Evolutionary conservation across 2,113 vertebrate genomes (phyloP).

Genomic region (Dissostichus mawsoni): DNA sequence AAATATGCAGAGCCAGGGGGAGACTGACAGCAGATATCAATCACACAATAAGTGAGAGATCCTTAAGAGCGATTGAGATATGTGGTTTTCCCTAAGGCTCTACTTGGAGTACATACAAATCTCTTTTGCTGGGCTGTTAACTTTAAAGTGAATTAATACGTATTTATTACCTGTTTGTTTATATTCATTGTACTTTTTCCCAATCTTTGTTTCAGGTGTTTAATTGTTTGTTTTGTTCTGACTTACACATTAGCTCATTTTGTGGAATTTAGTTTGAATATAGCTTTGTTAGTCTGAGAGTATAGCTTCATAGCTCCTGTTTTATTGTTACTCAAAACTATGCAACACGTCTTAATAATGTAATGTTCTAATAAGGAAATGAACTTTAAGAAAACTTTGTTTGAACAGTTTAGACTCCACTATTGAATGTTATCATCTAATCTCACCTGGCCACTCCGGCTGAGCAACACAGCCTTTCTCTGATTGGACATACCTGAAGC

Average conservation of each 20-base stretch:
- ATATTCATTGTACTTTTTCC: not conserved
- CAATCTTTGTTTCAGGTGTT: not conserved
- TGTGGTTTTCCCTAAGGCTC: constrained; percentile 28
- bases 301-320: not conserved
- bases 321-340: not conserved
- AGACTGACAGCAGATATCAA: not conserved
- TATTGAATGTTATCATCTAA: not conserved
- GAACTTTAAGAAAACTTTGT: not conserved
- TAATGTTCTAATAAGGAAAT: no score
- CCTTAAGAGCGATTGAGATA: not conserved
- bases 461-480: constrained; percentile 8
- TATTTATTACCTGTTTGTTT: not conserved
- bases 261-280: no score
- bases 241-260: not conserved
- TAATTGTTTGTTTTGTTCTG: not conserved
- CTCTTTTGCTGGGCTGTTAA: not conserved
- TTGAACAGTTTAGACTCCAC: not conserved
- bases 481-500: constrained; percentile 50
- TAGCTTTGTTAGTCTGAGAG: not conserved
- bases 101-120: constrained; percentile 55
- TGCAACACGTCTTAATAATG: not conserved
- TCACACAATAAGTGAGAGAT: not conserved
- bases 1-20: not conserved
- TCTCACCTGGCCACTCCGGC: not conserved
- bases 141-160: not conserved